Conservation (phyloP, 2,888 invertebrate genomes). For the Hemaris fuciformis region DNA sequence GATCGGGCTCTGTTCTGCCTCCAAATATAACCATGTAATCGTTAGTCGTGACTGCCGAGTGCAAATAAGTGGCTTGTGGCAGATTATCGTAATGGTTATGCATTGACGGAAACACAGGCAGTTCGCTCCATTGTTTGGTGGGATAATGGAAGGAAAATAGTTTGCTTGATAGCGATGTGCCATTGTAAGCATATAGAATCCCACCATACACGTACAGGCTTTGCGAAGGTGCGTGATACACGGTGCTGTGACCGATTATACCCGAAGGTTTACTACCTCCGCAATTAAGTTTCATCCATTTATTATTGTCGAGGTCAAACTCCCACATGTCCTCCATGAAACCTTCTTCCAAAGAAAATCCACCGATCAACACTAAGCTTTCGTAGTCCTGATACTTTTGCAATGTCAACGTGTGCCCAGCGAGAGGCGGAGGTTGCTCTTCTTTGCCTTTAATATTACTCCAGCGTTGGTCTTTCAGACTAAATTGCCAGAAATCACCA, state of each 20-base stretch:
- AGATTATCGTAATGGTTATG: slow-evolving; percentile 80
- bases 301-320: slow-evolving; percentile 87
- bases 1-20: slow-evolving; percentile 88
- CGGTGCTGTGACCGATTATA: slow-evolving; percentile 94
- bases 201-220: slow-evolving; percentile 96
- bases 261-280: slow-evolving; percentile 89
- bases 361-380: slow-evolving; percentile 92
- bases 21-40: slow-evolving; percentile 96
- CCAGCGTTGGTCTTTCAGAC: slow-evolving; percentile 92
- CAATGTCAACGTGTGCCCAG: slow-evolving; percentile 94
- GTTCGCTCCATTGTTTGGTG: slow-evolving; percentile 89
- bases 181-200: slow-evolving; percentile 87
- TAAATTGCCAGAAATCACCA: slow-evolving; percentile 96
- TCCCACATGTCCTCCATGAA: slow-evolving; percentile 90
- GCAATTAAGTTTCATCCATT: slow-evolving; percentile 86
- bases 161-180: slow-evolving; percentile 87
- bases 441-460: slow-evolving; percentile 83
- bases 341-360: slow-evolving; percentile 88
- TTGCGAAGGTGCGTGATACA: slow-evolving; percentile 90
- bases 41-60: slow-evolving; percentile 93
- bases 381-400: slow-evolving; percentile 87
- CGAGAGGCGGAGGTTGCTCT: slow-evolving; percentile 85
- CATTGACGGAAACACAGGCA: slow-evolving; percentile 86
- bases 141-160: slow-evolving; percentile 89
- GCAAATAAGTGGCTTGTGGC: slow-evolving; percentile 91